phyloP scores from a whole-genome alignment of 2,113 vertebrate species.

The Ammodytes dubius region DNA sequence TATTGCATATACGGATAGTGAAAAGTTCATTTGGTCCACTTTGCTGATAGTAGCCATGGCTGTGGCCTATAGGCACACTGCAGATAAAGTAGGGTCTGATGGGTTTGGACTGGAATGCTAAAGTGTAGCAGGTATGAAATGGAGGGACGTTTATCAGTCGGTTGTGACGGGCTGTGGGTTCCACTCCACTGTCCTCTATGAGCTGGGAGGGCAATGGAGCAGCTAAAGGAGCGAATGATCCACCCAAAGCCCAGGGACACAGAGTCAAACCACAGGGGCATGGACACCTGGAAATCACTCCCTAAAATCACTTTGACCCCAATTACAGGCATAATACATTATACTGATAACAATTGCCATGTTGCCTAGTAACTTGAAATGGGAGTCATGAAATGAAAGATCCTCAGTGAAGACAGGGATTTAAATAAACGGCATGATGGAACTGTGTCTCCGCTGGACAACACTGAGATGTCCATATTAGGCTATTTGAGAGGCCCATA shows the following conservation, averaged over 20 bases:
- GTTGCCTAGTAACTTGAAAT: constrained; percentile 40
- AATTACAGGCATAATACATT: constrained; percentile 42
- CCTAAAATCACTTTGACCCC: constrained; percentile 11
- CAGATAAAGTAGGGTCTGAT: constrained; percentile 53
- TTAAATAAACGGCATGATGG: constrained; percentile 58
- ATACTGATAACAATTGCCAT: constrained; percentile 41
- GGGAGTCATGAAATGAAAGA: constrained; percentile 41
- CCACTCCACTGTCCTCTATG: constrained; percentile 77
- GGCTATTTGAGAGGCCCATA: not conserved
- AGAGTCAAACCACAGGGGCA: not conserved
- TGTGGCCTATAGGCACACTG: constrained; percentile 16
- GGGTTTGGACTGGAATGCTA: constrained; percentile 62
- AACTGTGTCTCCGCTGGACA: constrained; percentile 34
- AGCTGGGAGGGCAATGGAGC: constrained; percentile 74
- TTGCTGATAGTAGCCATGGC: constrained; percentile 43
- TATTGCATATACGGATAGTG: not conserved
- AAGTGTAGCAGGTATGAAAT: constrained; percentile 50
- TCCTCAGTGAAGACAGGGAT: constrained; percentile 4
- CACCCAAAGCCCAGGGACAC: constrained; percentile 51
- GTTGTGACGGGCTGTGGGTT: constrained; percentile 69
- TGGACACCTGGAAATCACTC: constrained; percentile 7
- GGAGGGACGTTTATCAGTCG: constrained; percentile 58
- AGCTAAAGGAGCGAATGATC: constrained; percentile 71
- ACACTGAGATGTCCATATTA: constrained; percentile 44
- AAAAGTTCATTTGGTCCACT: constrained; percentile 50